phyloP scores from a whole-genome alignment of 2,113 vertebrate species.

The Tyto alba region DNA sequence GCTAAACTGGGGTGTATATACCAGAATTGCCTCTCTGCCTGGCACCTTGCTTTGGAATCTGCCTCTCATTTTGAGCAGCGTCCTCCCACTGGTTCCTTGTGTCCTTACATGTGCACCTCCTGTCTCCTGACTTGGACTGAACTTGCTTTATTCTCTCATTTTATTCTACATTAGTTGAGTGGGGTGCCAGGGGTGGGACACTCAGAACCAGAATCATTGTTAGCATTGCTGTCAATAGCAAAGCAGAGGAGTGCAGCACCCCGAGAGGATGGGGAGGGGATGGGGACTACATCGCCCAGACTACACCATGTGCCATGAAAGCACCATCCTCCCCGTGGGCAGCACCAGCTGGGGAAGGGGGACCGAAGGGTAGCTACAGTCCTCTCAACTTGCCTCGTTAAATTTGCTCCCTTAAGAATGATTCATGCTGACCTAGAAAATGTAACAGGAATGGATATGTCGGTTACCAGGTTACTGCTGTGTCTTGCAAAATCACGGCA shows the following conservation, averaged over 20 bases:
- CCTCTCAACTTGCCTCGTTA: not conserved
- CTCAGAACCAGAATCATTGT: not conserved
- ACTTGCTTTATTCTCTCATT: not conserved
- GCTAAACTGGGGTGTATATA: not conserved
- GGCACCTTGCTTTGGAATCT: not conserved
- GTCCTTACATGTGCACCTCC: not conserved
- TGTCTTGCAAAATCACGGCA: not conserved
- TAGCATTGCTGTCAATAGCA: not conserved
- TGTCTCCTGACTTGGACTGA: not conserved
- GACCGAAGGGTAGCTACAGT: not conserved
- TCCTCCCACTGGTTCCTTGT: not conserved
- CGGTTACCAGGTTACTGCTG: slow-evolving; percentile 48
- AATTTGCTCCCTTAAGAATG: slow-evolving; percentile 24
- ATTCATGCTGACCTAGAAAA: slow-evolving; percentile 50
- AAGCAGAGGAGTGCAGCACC: not conserved
- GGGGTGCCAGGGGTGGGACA: not conserved
- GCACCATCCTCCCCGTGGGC: not conserved
- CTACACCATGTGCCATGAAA: not conserved
- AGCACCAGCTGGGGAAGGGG: not conserved
- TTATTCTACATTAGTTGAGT: not conserved
- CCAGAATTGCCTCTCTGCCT: not conserved
- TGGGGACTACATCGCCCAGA: not conserved
- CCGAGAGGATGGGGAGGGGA: rapidly evolving
- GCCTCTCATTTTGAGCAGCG: not conserved
- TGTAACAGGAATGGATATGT: slow-evolving; percentile 13